Conservation (phyloP, 2,888 invertebrate genomes). For the Conistra vaccinii region DNA sequence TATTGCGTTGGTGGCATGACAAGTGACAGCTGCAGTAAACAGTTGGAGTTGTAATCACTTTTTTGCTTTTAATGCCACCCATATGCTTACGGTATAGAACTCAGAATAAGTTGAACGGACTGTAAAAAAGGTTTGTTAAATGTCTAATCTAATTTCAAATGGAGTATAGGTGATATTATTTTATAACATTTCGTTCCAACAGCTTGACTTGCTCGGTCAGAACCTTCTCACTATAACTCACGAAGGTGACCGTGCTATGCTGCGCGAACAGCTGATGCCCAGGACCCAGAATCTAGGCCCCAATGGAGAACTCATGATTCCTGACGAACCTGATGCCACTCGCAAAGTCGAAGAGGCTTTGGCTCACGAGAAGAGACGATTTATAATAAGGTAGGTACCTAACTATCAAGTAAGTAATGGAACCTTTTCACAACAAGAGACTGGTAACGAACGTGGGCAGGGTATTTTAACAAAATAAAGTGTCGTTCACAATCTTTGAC, state of each 20-base stretch:
- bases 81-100: too few relatives aligned
- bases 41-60: too few relatives aligned
- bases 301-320: conserved; percentile 89
- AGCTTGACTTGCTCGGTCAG: conserved; percentile 97
- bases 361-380: conserved; percentile 76
- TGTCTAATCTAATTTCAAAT: too few relatives aligned
- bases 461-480: neutral
- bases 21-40: too few relatives aligned
- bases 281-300: conserved; percentile 83
- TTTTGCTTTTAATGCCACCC: too few relatives aligned
- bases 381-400: conserved; percentile 77
- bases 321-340: conserved; percentile 78
- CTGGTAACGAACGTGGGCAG: too few relatives aligned
- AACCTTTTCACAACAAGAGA: neutral
- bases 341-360: conserved; percentile 71
- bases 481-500: neutral
- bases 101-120: too few relatives aligned
- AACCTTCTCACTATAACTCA: conserved; percentile 95
- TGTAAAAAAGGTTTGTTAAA: too few relatives aligned
- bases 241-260: conserved; percentile 94
- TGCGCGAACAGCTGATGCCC: conserved; percentile 92
- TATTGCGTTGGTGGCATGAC: too few relatives aligned
- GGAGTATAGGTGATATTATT: neutral
- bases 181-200: conserved; percentile 50
- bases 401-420: neutral